Evolutionary conservation across 2,888 invertebrate genomes (phyloP), one percentile per base, ranked within the genome.

Genomic region (Melanchra persicariae): DNA sequence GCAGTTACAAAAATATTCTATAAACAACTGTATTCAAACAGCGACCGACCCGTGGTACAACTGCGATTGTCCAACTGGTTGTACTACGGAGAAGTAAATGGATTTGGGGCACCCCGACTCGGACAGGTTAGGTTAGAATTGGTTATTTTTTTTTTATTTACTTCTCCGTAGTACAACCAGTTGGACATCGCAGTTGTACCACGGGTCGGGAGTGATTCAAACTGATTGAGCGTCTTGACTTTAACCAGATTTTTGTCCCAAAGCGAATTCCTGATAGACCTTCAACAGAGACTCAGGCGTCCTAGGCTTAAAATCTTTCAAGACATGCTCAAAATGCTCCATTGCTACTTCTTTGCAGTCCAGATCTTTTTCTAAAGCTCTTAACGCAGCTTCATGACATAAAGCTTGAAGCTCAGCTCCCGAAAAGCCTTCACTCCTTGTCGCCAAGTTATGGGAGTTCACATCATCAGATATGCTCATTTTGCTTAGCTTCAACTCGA

Each of bases 371-470:
- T 98, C 98, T 59, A 99, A 92, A 1, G 99, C 98, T 88, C 97
- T 97, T 90, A 99, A 95, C 0, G 98, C 99, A 10, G 99, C 99
- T 93, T 99, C 99, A 77, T 98, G 98, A 88, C 99, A 99, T 1
- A 99, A 96, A 0, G 99, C 98, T 83, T 97, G 97, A 51, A 98
- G 96, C 96, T 99, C 99, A 0, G 99, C 99, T 0, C 99, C 99
- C 0, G 99, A 99, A 93, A 98, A 99, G 0, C 98, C 97, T 40
- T 97, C 97, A 0, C 99, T 99, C 60, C 90, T 91, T 0, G 94
- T 88, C 0, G 98, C 98, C 57, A 99, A 93, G 67, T 94, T 94
- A 8, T 97, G 96, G 0, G 98, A 85, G 81, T 97, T 93, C 0
- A 98, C 97, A 89, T 98, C 97, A 37, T 97, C 93, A 17, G 93